Evolutionary conservation across 2,888 invertebrate species (phyloP).

Genomic region (Tenthredo livida): DNA sequence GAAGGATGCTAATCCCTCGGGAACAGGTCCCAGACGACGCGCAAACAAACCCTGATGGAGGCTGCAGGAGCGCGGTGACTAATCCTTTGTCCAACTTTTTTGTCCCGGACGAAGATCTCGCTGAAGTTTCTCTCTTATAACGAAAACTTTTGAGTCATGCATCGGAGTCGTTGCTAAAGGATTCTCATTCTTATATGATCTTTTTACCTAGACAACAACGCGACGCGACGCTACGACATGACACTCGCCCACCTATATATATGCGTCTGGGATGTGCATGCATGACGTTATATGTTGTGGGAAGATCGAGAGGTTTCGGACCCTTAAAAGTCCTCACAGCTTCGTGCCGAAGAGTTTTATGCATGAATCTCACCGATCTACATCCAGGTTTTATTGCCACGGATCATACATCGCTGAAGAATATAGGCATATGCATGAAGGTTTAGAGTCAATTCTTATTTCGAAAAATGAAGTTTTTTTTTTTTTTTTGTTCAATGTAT

Average conservation of each 20-base stretch:
- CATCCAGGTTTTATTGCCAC: neutral
- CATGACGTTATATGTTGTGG: slow-evolving; percentile 25
- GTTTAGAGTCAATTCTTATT: neutral
- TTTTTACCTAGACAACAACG: slow-evolving; percentile 12
- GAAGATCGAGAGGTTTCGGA: slow-evolving; percentile 9
- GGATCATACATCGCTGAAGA: neutral
- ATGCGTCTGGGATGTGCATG: neutral
- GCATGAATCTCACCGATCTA: neutral
- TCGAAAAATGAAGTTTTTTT: neutral
- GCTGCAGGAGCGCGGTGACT: slow-evolving; percentile 54
- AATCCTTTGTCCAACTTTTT: slow-evolving; percentile 54
- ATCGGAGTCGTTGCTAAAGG: slow-evolving; percentile 23
- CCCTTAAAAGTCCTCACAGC: neutral
- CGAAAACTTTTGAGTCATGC: slow-evolving; percentile 54
- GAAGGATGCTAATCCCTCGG: slow-evolving; percentile 52
- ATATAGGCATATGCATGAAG: neutral
- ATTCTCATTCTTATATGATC: slow-evolving; percentile 5
- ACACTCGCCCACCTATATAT: slow-evolving; percentile 13
- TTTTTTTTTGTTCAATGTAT: neutral
- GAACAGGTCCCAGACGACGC: slow-evolving; percentile 53
- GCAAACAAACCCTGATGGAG: slow-evolving; percentile 54
- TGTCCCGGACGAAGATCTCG: slow-evolving; percentile 31
- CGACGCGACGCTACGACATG: no score
- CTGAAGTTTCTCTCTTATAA: slow-evolving; percentile 31
- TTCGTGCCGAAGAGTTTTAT: neutral